phyloP scores from a whole-genome alignment of 2,888 invertebrate genomes.

The Drosophila formosana region DNA sequence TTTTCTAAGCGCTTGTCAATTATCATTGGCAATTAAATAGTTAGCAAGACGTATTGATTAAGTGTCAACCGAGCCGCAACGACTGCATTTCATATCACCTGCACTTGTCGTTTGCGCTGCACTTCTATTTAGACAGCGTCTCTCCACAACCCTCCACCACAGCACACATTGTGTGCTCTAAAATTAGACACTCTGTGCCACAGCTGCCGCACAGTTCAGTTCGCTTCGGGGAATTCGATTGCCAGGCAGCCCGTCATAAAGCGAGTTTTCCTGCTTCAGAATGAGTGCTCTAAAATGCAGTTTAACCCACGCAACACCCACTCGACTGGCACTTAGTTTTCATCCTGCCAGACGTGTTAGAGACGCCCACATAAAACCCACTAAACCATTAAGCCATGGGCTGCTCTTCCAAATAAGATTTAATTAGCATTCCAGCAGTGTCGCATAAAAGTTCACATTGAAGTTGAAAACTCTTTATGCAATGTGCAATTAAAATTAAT shows the following conservation, averaged over 20 bases:
- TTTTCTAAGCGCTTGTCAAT: not conserved
- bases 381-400: not conserved
- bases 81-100: not conserved
- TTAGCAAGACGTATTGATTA: not conserved
- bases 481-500: not conserved
- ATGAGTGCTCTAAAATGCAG: slow-evolving; percentile 5
- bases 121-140: not conserved
- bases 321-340: not conserved
- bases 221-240: slow-evolving; percentile 9
- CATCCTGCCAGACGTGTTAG: not conserved
- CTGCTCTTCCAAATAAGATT: not conserved
- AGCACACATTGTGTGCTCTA: not conserved
- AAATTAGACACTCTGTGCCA: not conserved
- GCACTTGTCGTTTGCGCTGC: not conserved
- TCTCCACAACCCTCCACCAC: too few species aligned
- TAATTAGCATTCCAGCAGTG: too few species aligned
- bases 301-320: slow-evolving; percentile 3
- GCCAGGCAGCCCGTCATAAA: not conserved
- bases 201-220: not conserved
- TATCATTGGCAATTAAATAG: not conserved
- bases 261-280: not conserved
- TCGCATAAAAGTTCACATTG: not conserved
- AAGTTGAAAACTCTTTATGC: not conserved
- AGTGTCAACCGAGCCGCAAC: not conserved
- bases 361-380: not conserved